These are phyloP conservation scores for Melanaphis sacchari DNA, from an alignment of 1,140 invertebrate genomes.

Conservation along the genomic window DNA sequence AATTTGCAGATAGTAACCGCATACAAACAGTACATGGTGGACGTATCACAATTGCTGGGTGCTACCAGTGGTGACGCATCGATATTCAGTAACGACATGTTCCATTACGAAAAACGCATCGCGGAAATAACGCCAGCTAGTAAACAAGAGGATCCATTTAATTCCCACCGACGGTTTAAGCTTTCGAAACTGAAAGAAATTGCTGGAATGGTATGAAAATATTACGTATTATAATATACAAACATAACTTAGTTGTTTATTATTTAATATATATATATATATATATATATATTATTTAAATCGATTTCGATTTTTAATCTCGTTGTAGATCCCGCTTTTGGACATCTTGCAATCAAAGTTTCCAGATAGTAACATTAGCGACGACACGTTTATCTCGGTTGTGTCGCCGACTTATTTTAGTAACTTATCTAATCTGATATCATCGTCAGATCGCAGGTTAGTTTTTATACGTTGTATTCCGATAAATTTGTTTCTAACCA, in stretches of 20 bases:
- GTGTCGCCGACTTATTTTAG: constrained; percentile 67
- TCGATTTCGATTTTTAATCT: neutral
- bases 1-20: constrained; percentile 65
- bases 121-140: constrained; percentile 67
- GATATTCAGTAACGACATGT: constrained; percentile 69
- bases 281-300: neutral
- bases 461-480: neutral
- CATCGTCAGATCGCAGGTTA: constrained; percentile 67
- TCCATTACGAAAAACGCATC: constrained; percentile 69
- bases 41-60: constrained; percentile 67
- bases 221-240: neutral
- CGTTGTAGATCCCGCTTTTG: constrained; percentile 67
- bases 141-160: constrained; percentile 52
- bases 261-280: neutral
- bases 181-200: constrained; percentile 34
- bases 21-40: constrained; percentile 69
- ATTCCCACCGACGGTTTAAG: constrained; percentile 61
- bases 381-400: constrained; percentile 67
- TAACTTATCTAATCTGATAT: constrained; percentile 68
- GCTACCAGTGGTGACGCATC: constrained; percentile 65
- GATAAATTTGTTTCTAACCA: neutral
- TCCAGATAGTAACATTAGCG: constrained; percentile 66
- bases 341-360: constrained; percentile 69
- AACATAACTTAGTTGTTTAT: neutral
- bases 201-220: neutral